Conservation (phyloP, 1,140 invertebrate species). For the Drosophila fuyamai region DNA sequence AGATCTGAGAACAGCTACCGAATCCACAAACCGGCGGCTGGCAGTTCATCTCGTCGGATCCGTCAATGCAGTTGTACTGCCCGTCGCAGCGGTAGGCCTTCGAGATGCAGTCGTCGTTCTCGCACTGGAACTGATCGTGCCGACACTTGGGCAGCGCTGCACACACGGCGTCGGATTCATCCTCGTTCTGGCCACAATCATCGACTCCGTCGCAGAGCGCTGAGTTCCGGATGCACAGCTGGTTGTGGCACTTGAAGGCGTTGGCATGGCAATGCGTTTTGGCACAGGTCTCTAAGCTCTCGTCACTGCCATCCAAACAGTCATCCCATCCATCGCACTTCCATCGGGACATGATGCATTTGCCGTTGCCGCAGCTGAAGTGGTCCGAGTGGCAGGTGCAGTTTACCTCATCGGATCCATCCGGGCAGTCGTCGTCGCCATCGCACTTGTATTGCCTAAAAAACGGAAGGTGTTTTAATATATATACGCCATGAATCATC, state of each 20-base stretch:
- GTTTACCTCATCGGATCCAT: conserved; percentile 95
- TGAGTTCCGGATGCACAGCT: conserved; percentile 88
- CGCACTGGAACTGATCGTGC: conserved; percentile 90
- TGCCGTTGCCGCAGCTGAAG: conserved; percentile 92
- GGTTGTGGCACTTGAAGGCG: conserved; percentile 86
- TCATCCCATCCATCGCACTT: conserved; percentile 90
- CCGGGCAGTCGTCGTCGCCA: conserved; percentile 96
- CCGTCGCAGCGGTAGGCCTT: conserved; percentile 91
- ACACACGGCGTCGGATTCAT: conserved; percentile 87
- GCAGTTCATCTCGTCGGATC: conserved; percentile 88
- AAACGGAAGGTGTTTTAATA: not conserved
- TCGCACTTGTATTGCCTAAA: conserved; percentile 78
- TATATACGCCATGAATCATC: not conserved
- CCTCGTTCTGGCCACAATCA: conserved; percentile 88
- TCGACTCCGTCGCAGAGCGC: conserved; percentile 89
- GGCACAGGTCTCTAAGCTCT: conserved; percentile 91
- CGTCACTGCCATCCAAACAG: conserved; percentile 94
- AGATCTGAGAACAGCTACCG: conserved; percentile 91
- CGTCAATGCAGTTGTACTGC: conserved; percentile 88
- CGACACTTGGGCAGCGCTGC: conserved; percentile 88
- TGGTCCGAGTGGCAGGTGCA: conserved; percentile 95
- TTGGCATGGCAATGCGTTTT: conserved; percentile 92
- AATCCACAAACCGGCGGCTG: conserved; percentile 91
- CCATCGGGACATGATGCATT: conserved; percentile 96
- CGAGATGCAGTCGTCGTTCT: conserved; percentile 90